Percentiles rank a stretch among this genome's conserved stretches.
Conservation (phyloP, 2,113 vertebrate genomes). For the Pantherophis guttatus region DNA sequence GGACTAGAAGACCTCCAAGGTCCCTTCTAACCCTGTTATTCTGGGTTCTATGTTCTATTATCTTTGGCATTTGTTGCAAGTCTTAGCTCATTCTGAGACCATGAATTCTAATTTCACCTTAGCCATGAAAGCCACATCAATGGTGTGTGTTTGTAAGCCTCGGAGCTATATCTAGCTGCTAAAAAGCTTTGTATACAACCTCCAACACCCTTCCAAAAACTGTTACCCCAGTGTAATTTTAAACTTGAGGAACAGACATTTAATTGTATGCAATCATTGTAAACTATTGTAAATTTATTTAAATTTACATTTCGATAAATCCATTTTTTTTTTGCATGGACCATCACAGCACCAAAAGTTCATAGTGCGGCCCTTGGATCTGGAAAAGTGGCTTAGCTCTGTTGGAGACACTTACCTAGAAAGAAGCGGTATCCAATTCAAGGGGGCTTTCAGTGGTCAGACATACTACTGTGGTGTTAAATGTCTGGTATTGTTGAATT, state of each 20-base stretch:
- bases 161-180: not conserved
- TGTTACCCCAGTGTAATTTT: not conserved
- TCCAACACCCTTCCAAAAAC: not conserved
- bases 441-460: not conserved
- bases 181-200: not conserved
- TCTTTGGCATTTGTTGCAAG: too few relatives aligned
- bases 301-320: not conserved
- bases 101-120: not conserved
- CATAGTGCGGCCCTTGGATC: not conserved
- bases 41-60: too few relatives aligned
- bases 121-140: not conserved
- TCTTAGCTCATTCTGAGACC: too few relatives aligned
- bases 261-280: not conserved
- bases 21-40: too few relatives aligned
- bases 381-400: not conserved
- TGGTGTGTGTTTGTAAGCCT: not conserved
- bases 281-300: not conserved
- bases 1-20: too few relatives aligned
- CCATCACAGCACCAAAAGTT: not conserved
- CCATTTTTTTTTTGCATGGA: not conserved
- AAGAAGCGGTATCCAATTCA: not conserved
- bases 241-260: not conserved
- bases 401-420: not conserved
- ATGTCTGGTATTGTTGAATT: not conserved
- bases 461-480: not conserved